phyloP scores from a whole-genome alignment of 2,888 invertebrate genomes.

The Andrena haemorrhoa region DNA sequence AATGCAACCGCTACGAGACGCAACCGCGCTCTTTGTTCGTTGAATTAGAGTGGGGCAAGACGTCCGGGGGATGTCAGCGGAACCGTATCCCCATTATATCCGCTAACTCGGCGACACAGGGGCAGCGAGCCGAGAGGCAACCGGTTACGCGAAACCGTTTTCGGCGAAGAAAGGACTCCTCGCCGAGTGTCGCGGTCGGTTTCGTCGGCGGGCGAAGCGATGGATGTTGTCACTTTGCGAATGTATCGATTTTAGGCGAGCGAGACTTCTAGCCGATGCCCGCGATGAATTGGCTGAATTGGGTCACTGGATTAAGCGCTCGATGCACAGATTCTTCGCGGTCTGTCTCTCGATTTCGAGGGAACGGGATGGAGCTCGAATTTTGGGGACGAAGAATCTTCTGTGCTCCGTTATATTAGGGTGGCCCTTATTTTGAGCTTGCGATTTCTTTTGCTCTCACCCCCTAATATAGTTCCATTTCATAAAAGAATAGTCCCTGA shows the following conservation, averaged over 20 bases:
- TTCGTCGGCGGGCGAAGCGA: background rate
- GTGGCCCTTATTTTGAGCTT: no score
- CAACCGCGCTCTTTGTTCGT: conserved; percentile 45
- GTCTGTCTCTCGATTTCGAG: background rate
- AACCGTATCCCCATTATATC: conserved; percentile 73
- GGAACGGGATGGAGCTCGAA: background rate
- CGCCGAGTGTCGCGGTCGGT: background rate
- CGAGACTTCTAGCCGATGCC: background rate
- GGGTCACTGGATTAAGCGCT: conserved; percentile 5
- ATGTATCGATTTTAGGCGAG: background rate
- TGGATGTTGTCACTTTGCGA: background rate
- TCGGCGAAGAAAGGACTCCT: background rate
- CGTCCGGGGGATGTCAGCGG: conserved; percentile 69
- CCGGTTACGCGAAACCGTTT: conserved; percentile 42
- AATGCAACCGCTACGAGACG: conserved; percentile 53
- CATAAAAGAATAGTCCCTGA: no score
- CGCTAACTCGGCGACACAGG: conserved; percentile 69
- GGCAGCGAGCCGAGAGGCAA: conserved; percentile 47
- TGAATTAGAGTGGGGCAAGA: conserved; percentile 64
- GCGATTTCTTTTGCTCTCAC: no score
- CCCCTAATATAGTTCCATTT: no score
- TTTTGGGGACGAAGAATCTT: no score
- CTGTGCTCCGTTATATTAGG: no score
- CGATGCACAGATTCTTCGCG: background rate
- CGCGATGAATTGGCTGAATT: conserved; percentile 4